Conservation (phyloP, 2,113 vertebrate genomes). For the Coreoperca whiteheadi region DNA sequence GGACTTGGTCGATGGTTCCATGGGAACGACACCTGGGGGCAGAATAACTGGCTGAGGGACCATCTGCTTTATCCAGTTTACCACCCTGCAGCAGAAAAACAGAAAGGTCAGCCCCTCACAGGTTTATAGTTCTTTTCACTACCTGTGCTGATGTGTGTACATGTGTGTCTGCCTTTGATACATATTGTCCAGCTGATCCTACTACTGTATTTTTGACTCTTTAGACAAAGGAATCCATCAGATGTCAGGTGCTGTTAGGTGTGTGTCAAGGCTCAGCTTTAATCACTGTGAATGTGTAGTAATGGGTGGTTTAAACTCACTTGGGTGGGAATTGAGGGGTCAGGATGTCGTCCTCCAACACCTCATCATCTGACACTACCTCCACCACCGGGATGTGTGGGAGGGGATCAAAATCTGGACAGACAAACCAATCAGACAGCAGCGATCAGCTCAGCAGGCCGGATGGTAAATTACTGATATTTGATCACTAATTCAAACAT, state of each 20-base stretch:
- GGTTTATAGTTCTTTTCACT: too few species aligned
- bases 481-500: neutral
- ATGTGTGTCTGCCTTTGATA: neutral
- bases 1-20: constrained; percentile 49
- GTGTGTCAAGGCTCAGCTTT: neutral
- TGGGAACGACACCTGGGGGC: constrained; percentile 60
- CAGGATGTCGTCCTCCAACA: constrained; percentile 22
- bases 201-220: neutral
- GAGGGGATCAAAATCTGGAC: constrained; percentile 80
- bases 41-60: constrained; percentile 78
- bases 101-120: neutral
- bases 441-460: neutral
- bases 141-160: neutral
- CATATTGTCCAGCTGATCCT: neutral
- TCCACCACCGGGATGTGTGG: constrained; percentile 85
- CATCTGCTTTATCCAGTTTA: constrained; percentile 83
- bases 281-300: neutral
- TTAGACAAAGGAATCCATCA: neutral
- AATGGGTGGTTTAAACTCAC: constrained; percentile 60
- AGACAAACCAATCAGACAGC: neutral
- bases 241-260: neutral
- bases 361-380: constrained; percentile 79
- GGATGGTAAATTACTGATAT: neutral
- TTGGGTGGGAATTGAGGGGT: constrained; percentile 60
- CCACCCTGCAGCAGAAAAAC: constrained; percentile 66